Percentiles rank a stretch among this genome's conserved stretches.
These are phyloP conservation scores for Sebastes baramenuke DNA, from an alignment of 2,797 vertebrate species.

Conservation along the genomic window DNA sequence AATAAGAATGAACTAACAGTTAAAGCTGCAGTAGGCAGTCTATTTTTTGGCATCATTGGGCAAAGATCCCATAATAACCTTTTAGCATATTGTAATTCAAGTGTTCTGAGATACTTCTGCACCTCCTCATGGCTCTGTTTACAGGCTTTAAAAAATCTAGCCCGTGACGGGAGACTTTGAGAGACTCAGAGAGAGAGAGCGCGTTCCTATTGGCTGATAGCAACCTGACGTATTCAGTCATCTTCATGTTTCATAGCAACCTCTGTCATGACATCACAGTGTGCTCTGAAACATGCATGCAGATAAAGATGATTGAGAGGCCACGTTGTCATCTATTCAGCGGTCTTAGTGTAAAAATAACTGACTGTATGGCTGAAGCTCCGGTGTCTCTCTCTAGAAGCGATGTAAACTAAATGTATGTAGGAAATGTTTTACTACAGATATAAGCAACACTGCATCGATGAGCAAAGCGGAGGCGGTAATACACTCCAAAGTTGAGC, in stretches of 20 bases:
- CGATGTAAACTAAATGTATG: neutral
- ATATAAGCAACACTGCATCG: neutral
- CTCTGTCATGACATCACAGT: neutral
- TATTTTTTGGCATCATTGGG: too few species aligned
- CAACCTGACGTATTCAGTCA: neutral
- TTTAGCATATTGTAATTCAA: too few species aligned
- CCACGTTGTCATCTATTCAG: neutral
- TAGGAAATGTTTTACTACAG: neutral
- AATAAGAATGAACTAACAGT: too few species aligned
- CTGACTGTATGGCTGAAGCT: neutral
- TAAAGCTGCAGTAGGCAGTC: accelerated
- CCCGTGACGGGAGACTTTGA: too few species aligned
- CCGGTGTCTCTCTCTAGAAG: neutral
- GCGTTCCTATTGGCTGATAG: neutral
- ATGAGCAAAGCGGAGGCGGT: neutral
- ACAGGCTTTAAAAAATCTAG: too few species aligned
- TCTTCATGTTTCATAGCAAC: neutral
- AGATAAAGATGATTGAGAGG: neutral
- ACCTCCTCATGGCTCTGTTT: too few species aligned
- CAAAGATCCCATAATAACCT: too few species aligned
- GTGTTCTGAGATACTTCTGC: too few species aligned
- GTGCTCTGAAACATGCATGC: neutral
- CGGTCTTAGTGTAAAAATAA: neutral
- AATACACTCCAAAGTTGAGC: conserved; percentile 13
- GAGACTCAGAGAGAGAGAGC: too few species aligned